phyloP scores from a whole-genome alignment of 2,797 vertebrate species.

The Hoplostethus atlanticus region DNA sequence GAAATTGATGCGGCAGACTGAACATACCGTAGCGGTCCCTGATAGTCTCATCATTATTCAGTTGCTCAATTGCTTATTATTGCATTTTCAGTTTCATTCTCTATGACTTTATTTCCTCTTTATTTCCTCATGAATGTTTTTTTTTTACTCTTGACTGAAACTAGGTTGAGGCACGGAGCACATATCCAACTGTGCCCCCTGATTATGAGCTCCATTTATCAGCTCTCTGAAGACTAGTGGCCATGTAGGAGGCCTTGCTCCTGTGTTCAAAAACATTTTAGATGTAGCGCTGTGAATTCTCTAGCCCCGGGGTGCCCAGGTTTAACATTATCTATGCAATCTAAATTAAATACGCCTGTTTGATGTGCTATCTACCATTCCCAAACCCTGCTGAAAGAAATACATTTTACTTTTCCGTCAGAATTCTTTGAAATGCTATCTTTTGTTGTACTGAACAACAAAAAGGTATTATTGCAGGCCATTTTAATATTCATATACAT shows the following conservation, averaged over 20 bases:
- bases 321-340: conserved; percentile 42
- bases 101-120: conserved; percentile 16
- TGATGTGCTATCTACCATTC: conserved; percentile 22
- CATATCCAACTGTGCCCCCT: conserved; percentile 36
- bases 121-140: conserved; percentile 1
- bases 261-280: conserved; percentile 48
- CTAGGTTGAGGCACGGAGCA: conserved; percentile 21
- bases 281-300: conserved; percentile 32
- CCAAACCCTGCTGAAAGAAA: not conserved
- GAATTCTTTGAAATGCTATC: conserved; percentile 23
- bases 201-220: conserved; percentile 61
- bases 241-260: conserved; percentile 31
- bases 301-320: conserved; percentile 36
- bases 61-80: conserved; percentile 27
- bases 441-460: conserved; percentile 12
- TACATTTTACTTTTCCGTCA: conserved; percentile 2
- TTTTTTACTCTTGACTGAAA: conserved; percentile 32
- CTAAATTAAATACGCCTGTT: conserved; percentile 35
- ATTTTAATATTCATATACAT: conserved; percentile 11
- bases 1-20: conserved; percentile 2
- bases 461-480: conserved; percentile 9
- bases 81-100: conserved; percentile 40
- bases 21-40: conserved; percentile 5
- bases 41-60: conserved; percentile 6
- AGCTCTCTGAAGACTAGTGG: conserved; percentile 30